Base-by-base conservation (phyloP, 2,888 invertebrate genomes). In the Phaonia tiefii region DNA sequence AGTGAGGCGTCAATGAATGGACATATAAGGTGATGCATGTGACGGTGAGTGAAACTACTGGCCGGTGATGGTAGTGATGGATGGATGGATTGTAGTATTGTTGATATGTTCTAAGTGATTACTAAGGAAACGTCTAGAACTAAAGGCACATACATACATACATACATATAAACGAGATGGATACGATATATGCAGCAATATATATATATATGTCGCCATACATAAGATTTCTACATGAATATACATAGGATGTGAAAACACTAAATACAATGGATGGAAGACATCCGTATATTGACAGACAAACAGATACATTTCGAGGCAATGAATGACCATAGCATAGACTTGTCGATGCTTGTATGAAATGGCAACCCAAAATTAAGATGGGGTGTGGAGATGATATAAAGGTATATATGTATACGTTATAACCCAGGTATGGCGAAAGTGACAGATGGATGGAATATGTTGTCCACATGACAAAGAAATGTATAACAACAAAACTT, bases 61-160 rank as follows among this genome's bases (percentile, higher is more conserved):
- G 8, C 8, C 3, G 31, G 31, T 31, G 31, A 5, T 31, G 31
- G 31, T 5, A 31, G 31, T 31, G 31, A 31, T 31, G 31, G 31
- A 31, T 31, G 31, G 31, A 8, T 31, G 31, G n/a, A 31, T 31
- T 31, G 4, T 31, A 31, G 31, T 31, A 5, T n/a, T 71, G 70
- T 56, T 76, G 71, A 58, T 22, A 66, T 76, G 76, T 8, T 31
- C 31, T 3, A 31, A 31, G 20, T 49, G 49, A 49, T 4, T 44
- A 26, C 54, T 26, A 65, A 65, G 42, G n/a, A 65, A 7, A 65
- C 42, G 25, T 42, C 8, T 46, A 65, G 10, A 42, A 22, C 39
- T 63, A 63, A n/a, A 15, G 25, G 25, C 17, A 51, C 5, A 51
- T 31, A 31, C 4, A 31, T 31, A 31, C 31, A 31, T 31, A 8